These are phyloP conservation scores for Henicopernis longicauda DNA, from an alignment of 2,113 vertebrate genomes.

Conservation along the genomic window DNA sequence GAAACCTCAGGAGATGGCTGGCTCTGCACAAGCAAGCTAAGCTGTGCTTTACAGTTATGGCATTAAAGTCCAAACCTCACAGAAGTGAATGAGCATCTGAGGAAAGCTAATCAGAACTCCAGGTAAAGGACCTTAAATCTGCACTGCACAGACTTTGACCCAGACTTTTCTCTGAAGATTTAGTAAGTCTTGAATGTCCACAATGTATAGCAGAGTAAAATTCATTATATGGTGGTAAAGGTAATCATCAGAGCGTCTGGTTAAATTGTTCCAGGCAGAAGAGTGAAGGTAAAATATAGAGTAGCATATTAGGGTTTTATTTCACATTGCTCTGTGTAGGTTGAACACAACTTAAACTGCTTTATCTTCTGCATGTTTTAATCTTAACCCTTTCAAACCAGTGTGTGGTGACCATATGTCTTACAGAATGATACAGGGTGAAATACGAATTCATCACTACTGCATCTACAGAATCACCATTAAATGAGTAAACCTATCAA, in stretches of 20 bases:
- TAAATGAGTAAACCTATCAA: neutral
- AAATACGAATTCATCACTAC: neutral
- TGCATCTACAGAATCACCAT: neutral
- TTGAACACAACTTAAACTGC: conserved; percentile 4
- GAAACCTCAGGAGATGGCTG: conserved; percentile 59
- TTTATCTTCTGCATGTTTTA: conserved; percentile 10
- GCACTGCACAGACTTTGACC: conserved; percentile 42
- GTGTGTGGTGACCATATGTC: neutral
- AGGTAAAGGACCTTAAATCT: conserved; percentile 62
- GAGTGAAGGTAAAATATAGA: conserved; percentile 29
- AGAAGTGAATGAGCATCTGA: conserved; percentile 64
- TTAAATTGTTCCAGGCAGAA: conserved; percentile 53
- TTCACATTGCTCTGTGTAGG: neutral
- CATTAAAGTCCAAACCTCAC: conserved; percentile 59
- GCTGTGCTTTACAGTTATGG: conserved; percentile 55
- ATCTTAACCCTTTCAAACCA: conserved; percentile 17
- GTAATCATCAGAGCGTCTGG: conserved; percentile 47
- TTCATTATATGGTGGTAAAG: conserved; percentile 28
- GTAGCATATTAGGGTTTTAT: conserved; percentile 2
- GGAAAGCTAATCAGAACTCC: conserved; percentile 62
- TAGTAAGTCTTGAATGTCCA: conserved; percentile 31
- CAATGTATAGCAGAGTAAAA: conserved; percentile 34
- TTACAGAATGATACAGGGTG: neutral
- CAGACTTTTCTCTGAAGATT: conserved; percentile 30
- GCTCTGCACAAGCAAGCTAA: conserved; percentile 56